These are phyloP conservation scores for Vireo griseus DNA, from an alignment of 2,797 vertebrate genomes.

Conservation along the genomic window DNA sequence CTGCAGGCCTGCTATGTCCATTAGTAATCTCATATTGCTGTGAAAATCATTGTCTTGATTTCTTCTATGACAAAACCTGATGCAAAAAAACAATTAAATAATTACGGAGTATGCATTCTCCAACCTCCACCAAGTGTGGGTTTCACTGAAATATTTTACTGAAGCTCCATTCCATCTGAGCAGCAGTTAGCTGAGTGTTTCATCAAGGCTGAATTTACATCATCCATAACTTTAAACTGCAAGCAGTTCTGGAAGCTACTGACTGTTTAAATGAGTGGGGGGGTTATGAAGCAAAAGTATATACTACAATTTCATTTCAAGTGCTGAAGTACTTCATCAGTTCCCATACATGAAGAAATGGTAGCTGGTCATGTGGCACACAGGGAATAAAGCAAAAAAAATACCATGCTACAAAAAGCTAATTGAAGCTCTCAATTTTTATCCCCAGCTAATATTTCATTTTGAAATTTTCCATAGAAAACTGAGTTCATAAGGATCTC, in stretches of 20 bases:
- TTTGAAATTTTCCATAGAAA: not conserved
- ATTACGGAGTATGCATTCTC: not conserved
- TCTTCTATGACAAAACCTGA: not conserved
- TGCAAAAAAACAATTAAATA: not conserved
- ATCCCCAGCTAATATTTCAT: not conserved
- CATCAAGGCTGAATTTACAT: constrained; percentile 3
- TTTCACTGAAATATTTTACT: constrained; percentile 5
- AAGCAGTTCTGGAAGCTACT: not conserved
- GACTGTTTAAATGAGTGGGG: not conserved
- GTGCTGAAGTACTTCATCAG: not conserved
- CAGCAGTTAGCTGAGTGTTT: not conserved
- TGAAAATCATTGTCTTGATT: not conserved
- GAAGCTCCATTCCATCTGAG: not conserved
- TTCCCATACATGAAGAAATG: not conserved
- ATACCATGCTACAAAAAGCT: not conserved
- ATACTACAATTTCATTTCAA: not conserved
- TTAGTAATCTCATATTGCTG: not conserved
- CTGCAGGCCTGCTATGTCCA: not conserved
- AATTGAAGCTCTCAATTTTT: not conserved
- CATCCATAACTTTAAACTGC: not conserved
- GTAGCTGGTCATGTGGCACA: not conserved
- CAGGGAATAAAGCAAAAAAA: not conserved
- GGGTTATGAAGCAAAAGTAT: not conserved
- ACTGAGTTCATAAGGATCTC: not conserved
- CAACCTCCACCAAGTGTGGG: not conserved